Evolutionary conservation across 2,113 vertebrate species (phyloP), one percentile per base, ranked within the genome.

Genomic region (Ellobius talpinus): DNA sequence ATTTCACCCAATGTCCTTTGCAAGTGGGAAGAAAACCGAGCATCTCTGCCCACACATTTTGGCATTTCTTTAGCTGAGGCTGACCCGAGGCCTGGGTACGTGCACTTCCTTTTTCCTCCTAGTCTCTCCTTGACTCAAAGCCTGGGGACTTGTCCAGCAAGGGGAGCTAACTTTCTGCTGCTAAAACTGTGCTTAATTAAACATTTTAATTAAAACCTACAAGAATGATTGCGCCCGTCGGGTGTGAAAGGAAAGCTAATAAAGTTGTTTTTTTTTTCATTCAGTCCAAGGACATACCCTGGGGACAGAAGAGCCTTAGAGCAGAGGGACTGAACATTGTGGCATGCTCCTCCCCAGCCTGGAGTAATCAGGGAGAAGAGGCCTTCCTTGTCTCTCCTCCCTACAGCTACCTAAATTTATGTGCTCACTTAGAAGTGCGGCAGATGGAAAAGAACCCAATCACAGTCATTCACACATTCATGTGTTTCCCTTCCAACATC

Each of bases 151-250:
- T 6, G 0, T 52, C 85, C 95, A 93, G 96, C 63, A 58, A 96
- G n/a, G 1, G 5, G 61, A 7, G 58, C 94, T 97, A 97, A 98
- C 96, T 98, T 97, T 96, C 96, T 97, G 95, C 95, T 97, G 70
- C 95, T 98, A 97, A 92, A 98, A 98, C 90, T 97, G 93, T 86
- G 94, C 89, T 96, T 98, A 98, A 99, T 98, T 99, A 98, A 98
- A 98, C 97, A 98, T 97, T 98, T 98, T 98, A 98, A 99, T 98
- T 98, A 98, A 99, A 99, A 98, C 85, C 96, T 96, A 96, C 97
- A 97, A 98, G 98, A 98, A 92, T 97, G 97, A 98, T 98, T 98
- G 98, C 61, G n/a, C 96, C 96, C 98, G 96, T 98, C 92, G 97
- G 89, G 76, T 97, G 78, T 78, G 92, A 97, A 97, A 96, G 93